Conservation (phyloP, 2,797 vertebrate genomes). For the Poeciliopsis gracilis region DNA sequence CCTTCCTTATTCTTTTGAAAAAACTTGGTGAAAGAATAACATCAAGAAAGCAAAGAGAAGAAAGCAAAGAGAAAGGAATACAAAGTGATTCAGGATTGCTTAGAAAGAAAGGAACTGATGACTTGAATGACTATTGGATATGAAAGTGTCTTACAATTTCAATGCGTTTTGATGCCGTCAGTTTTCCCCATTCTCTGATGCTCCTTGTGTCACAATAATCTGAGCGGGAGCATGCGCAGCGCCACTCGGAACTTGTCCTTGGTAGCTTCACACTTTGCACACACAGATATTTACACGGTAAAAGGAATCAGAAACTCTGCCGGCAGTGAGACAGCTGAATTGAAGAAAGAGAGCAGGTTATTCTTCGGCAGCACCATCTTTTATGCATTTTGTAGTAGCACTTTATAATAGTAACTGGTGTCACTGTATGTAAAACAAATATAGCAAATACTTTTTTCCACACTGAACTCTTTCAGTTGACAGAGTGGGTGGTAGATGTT, state of each 20-base stretch:
- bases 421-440: not conserved
- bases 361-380: constrained; percentile 27
- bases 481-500: constrained; percentile 10
- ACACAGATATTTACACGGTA: constrained; percentile 2
- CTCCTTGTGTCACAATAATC: constrained; percentile 47
- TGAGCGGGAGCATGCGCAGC: constrained; percentile 37
- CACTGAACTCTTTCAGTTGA: constrained; percentile 4
- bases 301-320: constrained; percentile 1
- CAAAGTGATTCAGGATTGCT: constrained; percentile 35
- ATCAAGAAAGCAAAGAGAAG: constrained; percentile 7
- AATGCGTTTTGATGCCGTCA: constrained; percentile 51
- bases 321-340: constrained; percentile 23
- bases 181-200: constrained; percentile 39
- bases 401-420: constrained; percentile 4
- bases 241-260: constrained; percentile 39
- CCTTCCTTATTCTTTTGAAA: constrained; percentile 29
- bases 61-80: constrained; percentile 16
- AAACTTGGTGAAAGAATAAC: constrained; percentile 40
- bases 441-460: not conserved
- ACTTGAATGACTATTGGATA: not conserved
- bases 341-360: constrained; percentile 26
- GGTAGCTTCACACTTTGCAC: constrained; percentile 33
- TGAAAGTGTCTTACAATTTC: constrained; percentile 4
- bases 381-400: constrained; percentile 24
- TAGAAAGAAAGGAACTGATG: constrained; percentile 50